phyloP scores from a whole-genome alignment of 2,888 invertebrate genomes.

The Protodeltote pygarga region DNA sequence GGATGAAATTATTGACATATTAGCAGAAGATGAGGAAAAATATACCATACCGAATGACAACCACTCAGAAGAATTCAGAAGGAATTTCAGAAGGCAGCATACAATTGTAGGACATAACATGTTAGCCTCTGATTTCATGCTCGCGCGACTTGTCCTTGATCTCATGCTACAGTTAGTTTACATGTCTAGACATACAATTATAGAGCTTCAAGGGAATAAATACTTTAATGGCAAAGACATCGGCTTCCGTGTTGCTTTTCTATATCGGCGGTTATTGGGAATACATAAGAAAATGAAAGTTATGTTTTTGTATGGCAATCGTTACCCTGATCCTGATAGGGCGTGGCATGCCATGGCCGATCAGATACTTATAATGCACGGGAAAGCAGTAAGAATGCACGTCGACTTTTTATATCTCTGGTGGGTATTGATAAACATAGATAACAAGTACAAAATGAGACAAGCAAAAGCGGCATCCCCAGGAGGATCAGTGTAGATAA shows the following conservation, averaged over 20 bases:
- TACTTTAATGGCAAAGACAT: slow-evolving; percentile 6
- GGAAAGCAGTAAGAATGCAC: slow-evolving; percentile 18
- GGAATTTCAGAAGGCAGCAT: slow-evolving; percentile 23
- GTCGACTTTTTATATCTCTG: slow-evolving; percentile 26
- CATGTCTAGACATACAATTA: slow-evolving; percentile 29
- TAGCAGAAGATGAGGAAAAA: slow-evolving; percentile 13
- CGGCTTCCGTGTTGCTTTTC: slow-evolving; percentile 18
- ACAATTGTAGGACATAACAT: fast-evolving
- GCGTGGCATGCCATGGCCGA: too few species aligned
- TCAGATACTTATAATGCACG: slow-evolving; percentile 10
- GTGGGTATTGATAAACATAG: slow-evolving; percentile 15
- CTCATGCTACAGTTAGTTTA: slow-evolving; percentile 26
- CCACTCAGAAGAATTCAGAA: too few species aligned
- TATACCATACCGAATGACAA: not conserved
- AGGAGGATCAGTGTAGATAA: too few species aligned
- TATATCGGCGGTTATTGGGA: not conserved
- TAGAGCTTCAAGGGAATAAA: not conserved
- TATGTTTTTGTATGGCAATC: not conserved
- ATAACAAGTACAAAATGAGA: not conserved
- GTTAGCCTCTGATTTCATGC: fast-evolving
- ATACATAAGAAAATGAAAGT: slow-evolving; percentile 1
- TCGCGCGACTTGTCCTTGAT: slow-evolving; percentile 7
- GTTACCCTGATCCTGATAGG: too few species aligned
- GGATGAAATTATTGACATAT: not conserved
- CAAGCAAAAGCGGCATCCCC: too few species aligned